Base-by-base conservation (phyloP, 2,797 vertebrate species). In the Poecilia picta region DNA sequence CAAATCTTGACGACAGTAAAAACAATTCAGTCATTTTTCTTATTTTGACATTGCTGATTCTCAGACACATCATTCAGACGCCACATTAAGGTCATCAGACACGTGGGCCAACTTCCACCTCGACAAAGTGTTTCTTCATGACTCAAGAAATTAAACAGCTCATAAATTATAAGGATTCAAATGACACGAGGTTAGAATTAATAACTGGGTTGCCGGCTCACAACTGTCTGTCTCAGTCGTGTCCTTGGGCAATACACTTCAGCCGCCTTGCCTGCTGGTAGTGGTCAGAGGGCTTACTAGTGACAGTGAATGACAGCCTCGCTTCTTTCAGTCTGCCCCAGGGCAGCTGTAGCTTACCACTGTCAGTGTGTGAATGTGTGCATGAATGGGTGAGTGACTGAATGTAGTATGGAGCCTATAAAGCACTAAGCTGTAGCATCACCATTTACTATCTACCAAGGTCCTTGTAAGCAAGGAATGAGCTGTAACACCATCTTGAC, bases 41-140 rank as follows among this genome's bases (percentile, higher is more conserved):
- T 78, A 75, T 86, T 87, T 77, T 83, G 45, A 81, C 31, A 70
- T 83, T 85, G 78, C 80, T 73, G 82, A 90, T 90, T 89, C 82
- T 89, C 83, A 81, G 89, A 87, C 13, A 12, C 10, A 18, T 43
- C 88, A 72, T 85, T 90, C 90, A 85, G 86, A 89, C 88, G 89
- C 82, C 82, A 93, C 90, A 93, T 89, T 81, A 89, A 93, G 90
- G 84, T 91, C 85, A 91, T 88, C 85, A 91, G 81, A 91, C 81
- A 86, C 74, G 75, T 87, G 88, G 73, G 75, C 85, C 76, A 74
- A 78, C n/a, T 75, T n/a, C 73, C 84, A 81, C 79, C 85, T 81
- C 90, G 83, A 57, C 20, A 87, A 92, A 84, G 80, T 76, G 77
- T 84, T 85, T 82, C 77, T 82, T 93, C 81, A 91, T 79, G 86